These are phyloP conservation scores for Dipodomys stephensi DNA, from an alignment of 2,113 vertebrate species.

Conservation along the genomic window DNA sequence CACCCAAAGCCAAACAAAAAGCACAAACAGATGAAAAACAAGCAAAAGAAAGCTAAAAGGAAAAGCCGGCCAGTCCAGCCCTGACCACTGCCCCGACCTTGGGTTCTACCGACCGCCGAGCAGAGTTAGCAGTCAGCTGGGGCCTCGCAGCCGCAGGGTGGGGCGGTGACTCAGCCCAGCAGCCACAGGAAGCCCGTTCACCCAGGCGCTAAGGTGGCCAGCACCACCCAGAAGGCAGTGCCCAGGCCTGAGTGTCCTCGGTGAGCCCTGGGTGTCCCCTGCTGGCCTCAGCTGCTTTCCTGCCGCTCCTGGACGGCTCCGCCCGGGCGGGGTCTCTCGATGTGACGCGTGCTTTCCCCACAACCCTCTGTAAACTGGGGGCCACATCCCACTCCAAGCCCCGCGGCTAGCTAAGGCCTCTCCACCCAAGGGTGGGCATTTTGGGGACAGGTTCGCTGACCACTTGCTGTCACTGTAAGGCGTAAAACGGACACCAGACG, in stretches of 20 bases:
- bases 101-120: background rate
- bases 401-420: background rate
- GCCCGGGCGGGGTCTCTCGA: background rate
- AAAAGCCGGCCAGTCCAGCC: background rate
- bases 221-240: background rate
- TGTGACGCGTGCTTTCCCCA: accelerated
- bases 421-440: background rate
- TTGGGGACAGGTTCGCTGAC: accelerated
- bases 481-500: background rate
- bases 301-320: accelerated
- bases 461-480: no score
- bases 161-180: background rate
- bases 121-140: background rate
- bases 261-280: background rate
- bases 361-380: background rate
- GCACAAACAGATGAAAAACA: no score
- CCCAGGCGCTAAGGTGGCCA: background rate
- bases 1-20: no score
- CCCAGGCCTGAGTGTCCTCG: background rate
- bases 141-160: background rate
- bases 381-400: background rate
- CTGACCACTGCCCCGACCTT: background rate
- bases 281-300: background rate
- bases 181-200: background rate
- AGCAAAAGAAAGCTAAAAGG: no score